Base-by-base conservation (phyloP, 2,113 vertebrate species). In the Charina bottae region DNA sequence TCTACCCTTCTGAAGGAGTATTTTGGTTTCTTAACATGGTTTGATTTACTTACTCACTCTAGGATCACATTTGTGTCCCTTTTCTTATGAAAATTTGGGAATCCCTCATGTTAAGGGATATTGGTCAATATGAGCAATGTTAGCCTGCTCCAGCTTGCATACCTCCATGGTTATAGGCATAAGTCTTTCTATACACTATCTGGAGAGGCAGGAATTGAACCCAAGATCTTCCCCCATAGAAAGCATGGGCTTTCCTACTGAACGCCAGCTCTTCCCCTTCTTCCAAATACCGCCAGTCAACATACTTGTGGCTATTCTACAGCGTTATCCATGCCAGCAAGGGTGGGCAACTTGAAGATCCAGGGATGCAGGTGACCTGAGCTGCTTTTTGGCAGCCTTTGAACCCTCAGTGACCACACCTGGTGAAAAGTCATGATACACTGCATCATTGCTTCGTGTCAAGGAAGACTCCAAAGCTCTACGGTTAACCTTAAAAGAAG, bases 11-110 rank as follows among this genome's bases (percentile, higher is more conserved):
- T 91, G 55, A 94, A 96, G 72, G 87, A 91, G 33, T 68, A 54
- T 83, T 85, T 4, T 2, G 85, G 94, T 93, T 92, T 93, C 95
- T 85, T 91, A 93, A 94, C 93, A 96, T 92, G 0, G 1, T 92
- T 94, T 88, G 42, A 59, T 87, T 94, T 93, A 93, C 92, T 96
- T 93, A 93, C 91, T 95, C 91, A 93, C 91, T 95, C 91, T 1
- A 42, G 17, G 42, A 46, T 17, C 12, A 56, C 46, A 58, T 12
- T 68, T 87, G 62, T 26, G 11, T 21, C 26, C 56, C 33, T 85
- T 87, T 78, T 37, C 8, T 42, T 9, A 15, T 78, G 33, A 78
- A 78, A 78, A 78, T 37, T 42, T 42, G 33, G 17, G 42, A 78
- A 78, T 42, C 72, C 33, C 33, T 78, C 17, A 9, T 42, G 33